These are phyloP conservation scores for Seriola quinqueradiata DNA, from an alignment of 2,113 vertebrate species.

Conservation along the genomic window DNA sequence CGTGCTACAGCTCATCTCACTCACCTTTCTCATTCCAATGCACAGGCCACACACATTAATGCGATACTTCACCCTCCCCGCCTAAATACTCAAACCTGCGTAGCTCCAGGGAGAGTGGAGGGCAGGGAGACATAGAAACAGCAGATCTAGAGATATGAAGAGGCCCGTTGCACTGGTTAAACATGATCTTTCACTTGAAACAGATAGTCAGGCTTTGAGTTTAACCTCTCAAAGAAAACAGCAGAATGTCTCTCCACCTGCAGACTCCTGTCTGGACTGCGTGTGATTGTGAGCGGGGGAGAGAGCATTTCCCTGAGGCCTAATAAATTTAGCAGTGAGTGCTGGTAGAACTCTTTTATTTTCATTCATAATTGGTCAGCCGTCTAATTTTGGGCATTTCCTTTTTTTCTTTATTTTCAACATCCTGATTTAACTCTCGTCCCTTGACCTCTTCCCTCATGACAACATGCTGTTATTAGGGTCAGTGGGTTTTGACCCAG, in stretches of 20 bases:
- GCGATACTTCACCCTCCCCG: background rate
- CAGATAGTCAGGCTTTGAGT: slow-evolving; percentile 4
- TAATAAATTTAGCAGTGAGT: background rate
- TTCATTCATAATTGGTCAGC: background rate
- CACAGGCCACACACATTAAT: background rate
- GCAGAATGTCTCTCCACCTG: background rate
- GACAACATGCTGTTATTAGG: background rate
- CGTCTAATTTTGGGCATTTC: background rate
- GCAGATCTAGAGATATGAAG: background rate
- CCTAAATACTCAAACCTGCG: background rate
- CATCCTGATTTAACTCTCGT: slow-evolving; percentile 4
- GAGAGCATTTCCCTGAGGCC: background rate
- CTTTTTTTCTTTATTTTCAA: background rate
- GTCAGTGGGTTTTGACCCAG: slow-evolving; percentile 20
- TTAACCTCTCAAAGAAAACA: slow-evolving; percentile 32
- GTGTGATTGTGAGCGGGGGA: background rate
- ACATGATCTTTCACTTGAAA: slow-evolving; percentile 25
- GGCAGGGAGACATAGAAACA: background rate
- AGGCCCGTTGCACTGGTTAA: slow-evolving; percentile 19
- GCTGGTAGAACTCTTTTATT: background rate
- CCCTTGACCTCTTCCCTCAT: background rate
- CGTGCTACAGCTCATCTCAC: slow-evolving; percentile 26
- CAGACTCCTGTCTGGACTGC: slow-evolving; percentile 7
- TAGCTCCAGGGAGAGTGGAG: slow-evolving; percentile 10
- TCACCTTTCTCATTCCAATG: background rate